A percentile compares a stretch with the other conserved stretches of the same genome.
These are phyloP conservation scores for Notospermus geniculatus DNA, from an alignment of 1,140 invertebrate species.

Conservation along the genomic window DNA sequence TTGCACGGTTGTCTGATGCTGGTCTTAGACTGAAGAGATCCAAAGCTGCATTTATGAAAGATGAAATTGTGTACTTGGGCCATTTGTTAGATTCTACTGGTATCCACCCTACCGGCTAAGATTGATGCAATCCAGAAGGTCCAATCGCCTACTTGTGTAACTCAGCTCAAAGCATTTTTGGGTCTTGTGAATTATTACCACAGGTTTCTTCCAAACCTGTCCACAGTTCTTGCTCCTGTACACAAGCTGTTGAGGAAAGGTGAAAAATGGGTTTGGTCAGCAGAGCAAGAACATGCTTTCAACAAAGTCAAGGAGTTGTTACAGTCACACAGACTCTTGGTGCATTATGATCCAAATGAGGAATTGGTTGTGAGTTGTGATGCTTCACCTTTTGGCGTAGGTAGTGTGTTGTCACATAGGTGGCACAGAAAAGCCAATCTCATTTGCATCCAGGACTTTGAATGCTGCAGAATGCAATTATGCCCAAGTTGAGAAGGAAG, in stretches of 20 bases:
- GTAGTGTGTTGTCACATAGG: neutral
- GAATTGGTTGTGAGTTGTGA: neutral
- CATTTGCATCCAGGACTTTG: conserved; percentile 51
- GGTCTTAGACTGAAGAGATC: conserved; percentile 53
- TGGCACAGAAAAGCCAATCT: neutral
- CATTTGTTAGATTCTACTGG: neutral
- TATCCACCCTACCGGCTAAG: neutral
- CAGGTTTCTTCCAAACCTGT: no score
- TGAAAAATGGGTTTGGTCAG: no score
- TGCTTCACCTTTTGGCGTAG: no score
- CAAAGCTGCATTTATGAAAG: conserved; percentile 35
- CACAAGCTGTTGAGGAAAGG: no score
- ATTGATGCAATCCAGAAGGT: neutral
- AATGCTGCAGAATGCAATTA: no score
- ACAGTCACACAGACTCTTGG: no score
- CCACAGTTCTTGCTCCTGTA: no score
- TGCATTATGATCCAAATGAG: neutral
- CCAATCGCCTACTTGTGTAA: no score
- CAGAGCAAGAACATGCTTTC: neutral
- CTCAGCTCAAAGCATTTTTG: no score
- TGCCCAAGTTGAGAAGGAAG: no score
- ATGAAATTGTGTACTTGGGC: neutral
- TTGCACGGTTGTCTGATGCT: conserved; percentile 26
- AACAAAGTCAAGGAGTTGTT: no score
- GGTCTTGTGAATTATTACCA: no score